Evolutionary conservation across 2,113 vertebrate species (phyloP), one percentile per base, ranked within the genome.

Genomic region (Herpailurus yagouaroundi): DNA sequence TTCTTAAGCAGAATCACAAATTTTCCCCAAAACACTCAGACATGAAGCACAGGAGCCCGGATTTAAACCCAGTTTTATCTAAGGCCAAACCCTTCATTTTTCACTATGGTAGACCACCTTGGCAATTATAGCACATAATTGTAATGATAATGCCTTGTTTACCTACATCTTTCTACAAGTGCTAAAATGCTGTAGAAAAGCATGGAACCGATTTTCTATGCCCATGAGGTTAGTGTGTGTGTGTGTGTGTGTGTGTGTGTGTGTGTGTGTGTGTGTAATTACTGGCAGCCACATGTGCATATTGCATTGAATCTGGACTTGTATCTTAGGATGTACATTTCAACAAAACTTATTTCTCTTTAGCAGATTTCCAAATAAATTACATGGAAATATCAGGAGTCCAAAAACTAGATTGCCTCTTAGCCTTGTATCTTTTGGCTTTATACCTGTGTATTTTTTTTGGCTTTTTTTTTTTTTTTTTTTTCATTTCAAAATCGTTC

Each of bases 111-210:
- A 64, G 68, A 4, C 68, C 85, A 36, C 52, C 57, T 91, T 45
- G 21, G 60, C 48, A 64, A 83, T 91, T 60, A 64, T 0, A 69
- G 15, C 5, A 29, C 64, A 31, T 93, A 92, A 96, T 55, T 84
- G 29, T 73, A 74, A 63, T 12, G 80, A 87, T 79, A 89, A 94
- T 91, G 23, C 88, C 66, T 77, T 85, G 76, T 97, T 95, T 96
- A 55, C 64, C 57, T 63, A 33, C 57, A 74, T 71, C 64, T 92
- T 95, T 76, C 33, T 95, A 52, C 33, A 60, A 94, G 81, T 27
- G 33, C 38, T n/a, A 52, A 48, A 74, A 66, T 89, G 23, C 60
- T 41, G 1, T 16, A n/a, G 36, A 64, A 66, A 76, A 83, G n/a
- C 57, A 2, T 23, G 41, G 19, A 83, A 45, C 66, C 91, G 66